Conservation (phyloP, 2,113 vertebrate species). For the Protobothrops flavoviridis region DNA sequence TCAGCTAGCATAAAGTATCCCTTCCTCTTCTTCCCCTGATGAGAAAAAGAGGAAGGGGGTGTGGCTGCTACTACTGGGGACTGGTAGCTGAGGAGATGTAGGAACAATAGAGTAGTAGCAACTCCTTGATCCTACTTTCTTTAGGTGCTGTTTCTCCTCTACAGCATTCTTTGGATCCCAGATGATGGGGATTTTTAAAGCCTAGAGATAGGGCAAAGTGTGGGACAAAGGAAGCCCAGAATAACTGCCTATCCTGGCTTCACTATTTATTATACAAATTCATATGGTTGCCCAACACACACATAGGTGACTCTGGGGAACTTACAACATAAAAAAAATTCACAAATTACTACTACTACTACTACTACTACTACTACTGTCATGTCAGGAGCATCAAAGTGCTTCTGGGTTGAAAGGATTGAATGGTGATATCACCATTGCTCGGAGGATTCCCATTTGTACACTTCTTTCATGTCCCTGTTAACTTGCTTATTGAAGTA, state of each 20-base stretch:
- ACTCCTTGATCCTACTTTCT: background rate
- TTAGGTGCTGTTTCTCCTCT: background rate
- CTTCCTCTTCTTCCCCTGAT: background rate
- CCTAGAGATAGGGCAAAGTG: background rate
- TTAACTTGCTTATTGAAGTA: background rate
- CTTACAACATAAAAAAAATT: background rate
- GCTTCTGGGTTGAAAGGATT: background rate
- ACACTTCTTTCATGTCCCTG: background rate
- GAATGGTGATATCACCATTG: background rate
- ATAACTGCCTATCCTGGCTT: background rate
- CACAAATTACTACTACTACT: background rate
- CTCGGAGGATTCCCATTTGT: background rate
- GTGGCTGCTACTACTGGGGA: background rate
- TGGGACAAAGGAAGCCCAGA: background rate
- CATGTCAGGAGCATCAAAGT: background rate
- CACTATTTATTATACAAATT: background rate
- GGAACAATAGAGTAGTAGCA: background rate
- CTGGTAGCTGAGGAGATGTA: background rate
- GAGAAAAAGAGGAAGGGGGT: background rate
- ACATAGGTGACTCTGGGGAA: background rate
- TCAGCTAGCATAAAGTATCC: background rate
- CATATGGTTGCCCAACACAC: background rate
- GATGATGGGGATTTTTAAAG: background rate
- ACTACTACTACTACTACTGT: background rate
- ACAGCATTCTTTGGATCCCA: background rate